phyloP scores from a whole-genome alignment of 2,888 invertebrate genomes.

The Oscheius sp. region DNA sequence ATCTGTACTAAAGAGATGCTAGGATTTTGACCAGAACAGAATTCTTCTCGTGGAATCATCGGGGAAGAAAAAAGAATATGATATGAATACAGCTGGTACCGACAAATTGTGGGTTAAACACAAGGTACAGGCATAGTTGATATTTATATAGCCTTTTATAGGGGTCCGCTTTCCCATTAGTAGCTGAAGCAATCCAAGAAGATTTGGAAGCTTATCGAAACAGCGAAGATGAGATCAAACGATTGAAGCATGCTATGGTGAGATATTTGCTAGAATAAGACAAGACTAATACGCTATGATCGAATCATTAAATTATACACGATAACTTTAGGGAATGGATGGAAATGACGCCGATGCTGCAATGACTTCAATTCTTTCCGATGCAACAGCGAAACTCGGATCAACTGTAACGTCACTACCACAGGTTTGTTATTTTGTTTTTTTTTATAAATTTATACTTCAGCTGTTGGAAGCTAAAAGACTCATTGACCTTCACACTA shows the following conservation, averaged over 20 bases:
- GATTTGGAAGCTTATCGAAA: conserved; percentile 92
- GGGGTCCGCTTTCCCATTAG: conserved; percentile 78
- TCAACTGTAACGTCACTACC: conserved; percentile 92
- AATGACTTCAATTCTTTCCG: conserved; percentile 84
- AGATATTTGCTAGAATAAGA: conserved; percentile 31
- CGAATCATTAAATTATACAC: too few species aligned
- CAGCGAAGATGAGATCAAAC: conserved; percentile 96
- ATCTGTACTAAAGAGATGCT: conserved; percentile 8
- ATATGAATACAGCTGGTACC: conserved; percentile 79
- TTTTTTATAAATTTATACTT: conserved; percentile 74
- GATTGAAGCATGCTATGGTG: conserved; percentile 90
- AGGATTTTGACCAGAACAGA: conserved; percentile 88
- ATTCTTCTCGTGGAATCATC: conserved; percentile 81
- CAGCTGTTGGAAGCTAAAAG: conserved; percentile 45
- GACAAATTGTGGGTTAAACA: conserved; percentile 94
- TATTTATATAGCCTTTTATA: background rate
- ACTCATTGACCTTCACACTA: conserved; percentile 97
- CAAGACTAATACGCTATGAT: too few species aligned
- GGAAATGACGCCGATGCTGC: conserved; percentile 90
- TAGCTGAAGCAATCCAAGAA: conserved; percentile 98
- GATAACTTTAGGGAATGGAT: conserved; percentile 68
- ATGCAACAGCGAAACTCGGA: conserved; percentile 88
- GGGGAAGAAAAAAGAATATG: conserved; percentile 86
- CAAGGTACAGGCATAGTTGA: conserved; percentile 79
- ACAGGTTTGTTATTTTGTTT: conserved; percentile 79